Evolutionary conservation across 2,888 invertebrate species (phyloP).

Genomic region (Agrochola lychnidis): DNA sequence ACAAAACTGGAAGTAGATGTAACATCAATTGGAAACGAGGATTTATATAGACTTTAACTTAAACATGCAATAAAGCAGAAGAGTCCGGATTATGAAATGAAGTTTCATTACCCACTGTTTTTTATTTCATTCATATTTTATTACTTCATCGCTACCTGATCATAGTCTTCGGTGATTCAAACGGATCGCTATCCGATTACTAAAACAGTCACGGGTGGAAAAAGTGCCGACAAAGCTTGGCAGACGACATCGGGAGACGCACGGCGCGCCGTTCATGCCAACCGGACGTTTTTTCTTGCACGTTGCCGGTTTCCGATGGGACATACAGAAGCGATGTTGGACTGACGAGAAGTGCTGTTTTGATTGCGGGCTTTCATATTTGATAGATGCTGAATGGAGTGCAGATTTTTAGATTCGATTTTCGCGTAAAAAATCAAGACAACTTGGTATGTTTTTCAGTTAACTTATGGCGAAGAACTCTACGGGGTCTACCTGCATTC

Average conservation of each 20-base stretch:
- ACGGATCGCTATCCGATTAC: slow-evolving; percentile 86
- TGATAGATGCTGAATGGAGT: not conserved
- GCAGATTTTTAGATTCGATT: not conserved
- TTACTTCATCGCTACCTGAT: slow-evolving; percentile 86
- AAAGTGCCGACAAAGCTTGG: slow-evolving; percentile 88
- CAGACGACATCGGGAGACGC: slow-evolving; percentile 75
- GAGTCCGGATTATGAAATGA: slow-evolving; percentile 71
- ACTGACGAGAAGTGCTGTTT: slow-evolving; percentile 5
- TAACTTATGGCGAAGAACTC: too few species aligned
- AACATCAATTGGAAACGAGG: not conserved
- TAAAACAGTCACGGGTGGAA: slow-evolving; percentile 88
- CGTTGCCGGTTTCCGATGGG: slow-evolving; percentile 61
- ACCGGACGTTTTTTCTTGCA: slow-evolving; percentile 79
- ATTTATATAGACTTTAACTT: slow-evolving; percentile 26
- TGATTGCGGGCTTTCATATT: not conserved
- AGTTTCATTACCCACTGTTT: slow-evolving; percentile 61
- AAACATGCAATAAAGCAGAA: slow-evolving; percentile 45
- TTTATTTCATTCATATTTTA: slow-evolving; percentile 76
- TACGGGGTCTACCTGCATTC: too few species aligned
- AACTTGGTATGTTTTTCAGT: too few species aligned
- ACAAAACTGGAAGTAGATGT: not conserved
- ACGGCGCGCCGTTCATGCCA: slow-evolving; percentile 72
- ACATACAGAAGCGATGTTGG: slow-evolving; percentile 63
- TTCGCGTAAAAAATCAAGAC: not conserved
- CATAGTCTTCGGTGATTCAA: slow-evolving; percentile 77